phyloP scores from a whole-genome alignment of 2,797 vertebrate species.

The Gallirallus australis region DNA sequence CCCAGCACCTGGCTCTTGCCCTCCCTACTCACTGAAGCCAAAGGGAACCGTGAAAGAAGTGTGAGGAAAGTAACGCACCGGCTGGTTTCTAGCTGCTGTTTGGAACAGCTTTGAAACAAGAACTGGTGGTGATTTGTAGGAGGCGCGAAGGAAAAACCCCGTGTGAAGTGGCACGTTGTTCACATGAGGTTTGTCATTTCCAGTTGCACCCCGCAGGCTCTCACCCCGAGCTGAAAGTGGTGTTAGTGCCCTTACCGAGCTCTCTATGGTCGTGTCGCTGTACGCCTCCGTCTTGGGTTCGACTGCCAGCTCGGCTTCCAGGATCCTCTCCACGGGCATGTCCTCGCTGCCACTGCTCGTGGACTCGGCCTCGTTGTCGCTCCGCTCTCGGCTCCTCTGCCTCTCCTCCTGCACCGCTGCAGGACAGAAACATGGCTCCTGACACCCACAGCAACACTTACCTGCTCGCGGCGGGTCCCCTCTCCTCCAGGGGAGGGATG shows the following conservation, averaged over 20 bases:
- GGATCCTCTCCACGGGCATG: slow-evolving; percentile 97
- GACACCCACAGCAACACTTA: background rate
- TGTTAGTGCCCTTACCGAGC: slow-evolving; percentile 82
- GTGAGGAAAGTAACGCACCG: background rate
- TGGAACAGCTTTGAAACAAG: background rate
- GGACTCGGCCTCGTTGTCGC: slow-evolving; percentile 89
- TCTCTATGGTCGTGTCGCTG: slow-evolving; percentile 83
- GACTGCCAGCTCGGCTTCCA: slow-evolving; percentile 94
- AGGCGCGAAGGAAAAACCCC: accelerated
- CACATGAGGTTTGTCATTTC: background rate
- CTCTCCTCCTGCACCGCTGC: slow-evolving; percentile 96
- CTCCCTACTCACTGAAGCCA: background rate
- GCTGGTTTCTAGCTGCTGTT: background rate
- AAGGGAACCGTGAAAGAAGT: background rate
- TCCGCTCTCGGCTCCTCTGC: slow-evolving; percentile 91
- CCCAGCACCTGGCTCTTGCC: background rate
- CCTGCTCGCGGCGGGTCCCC: background rate
- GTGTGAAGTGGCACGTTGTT: background rate
- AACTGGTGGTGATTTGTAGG: background rate
- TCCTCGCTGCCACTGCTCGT: slow-evolving; percentile 87
- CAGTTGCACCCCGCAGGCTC: background rate
- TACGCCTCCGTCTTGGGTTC: slow-evolving; percentile 93
- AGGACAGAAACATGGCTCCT: background rate
- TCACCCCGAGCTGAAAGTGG: background rate
- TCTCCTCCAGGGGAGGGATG: background rate